Evolutionary conservation across 2,113 vertebrate genomes (phyloP), one percentile per base, ranked within the genome.

Genomic region (Planiliza haematocheilus): DNA sequence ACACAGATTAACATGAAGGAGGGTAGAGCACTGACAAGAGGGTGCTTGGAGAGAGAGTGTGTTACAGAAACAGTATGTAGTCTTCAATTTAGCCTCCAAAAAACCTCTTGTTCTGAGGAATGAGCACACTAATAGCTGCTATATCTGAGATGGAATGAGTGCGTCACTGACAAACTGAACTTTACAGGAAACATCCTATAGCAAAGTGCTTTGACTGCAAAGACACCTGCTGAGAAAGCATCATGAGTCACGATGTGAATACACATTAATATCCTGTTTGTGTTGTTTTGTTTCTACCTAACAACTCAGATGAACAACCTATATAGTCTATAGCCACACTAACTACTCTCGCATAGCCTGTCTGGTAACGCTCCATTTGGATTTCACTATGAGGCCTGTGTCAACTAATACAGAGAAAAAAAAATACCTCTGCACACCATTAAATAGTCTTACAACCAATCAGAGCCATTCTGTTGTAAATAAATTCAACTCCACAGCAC

Each of bases 1-100:
- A 78, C 65, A 70, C 50, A 82, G 66, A 82, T 75, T 72, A 79
- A 56, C 12, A 8, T 61, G 76, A 67, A 38, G 13, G 17, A 53
- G 55, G 18, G n/a, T 10, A 36, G 24, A 18, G 49, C 7, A 2
- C 48, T 70, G 72, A 76, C 63, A 70, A 17, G 61, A 52, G 38
- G 0, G 21, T 55, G 60, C 76, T 61, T 56, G 45, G 43, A 61
- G 62, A 67, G 66, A 55, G 13, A 7, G 53, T 38, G 56, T 51
- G 21, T 10, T 41, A 7, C 42, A 52, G 64, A 43, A 21, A 55
- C 18, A 34, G 30, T 68, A 62, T 72, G 62, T 46, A 17, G 64
- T 76, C 57, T 68, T 66, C 18, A 68, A 51, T 70, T 37, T 43
- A 43, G 16, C 64, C 74, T 56, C 12, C n/a, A 56, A 50, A 79